Evolutionary conservation across 1,140 invertebrate species (phyloP), one percentile per base, ranked within the genome.

Genomic region (Nautilus pompilius): DNA sequence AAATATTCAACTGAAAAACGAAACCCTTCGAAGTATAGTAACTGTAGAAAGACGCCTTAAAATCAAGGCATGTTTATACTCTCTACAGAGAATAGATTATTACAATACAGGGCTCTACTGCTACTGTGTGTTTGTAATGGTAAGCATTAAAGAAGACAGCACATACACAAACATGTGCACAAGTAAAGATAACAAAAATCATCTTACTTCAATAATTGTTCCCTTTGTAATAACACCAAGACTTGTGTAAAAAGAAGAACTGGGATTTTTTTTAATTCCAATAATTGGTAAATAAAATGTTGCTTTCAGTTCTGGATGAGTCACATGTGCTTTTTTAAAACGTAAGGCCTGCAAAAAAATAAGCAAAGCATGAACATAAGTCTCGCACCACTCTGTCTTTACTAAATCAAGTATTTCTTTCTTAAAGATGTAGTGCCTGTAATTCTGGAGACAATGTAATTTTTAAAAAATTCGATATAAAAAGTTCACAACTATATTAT

Each of bases 181-280:
- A 46, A 46, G 24, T 20, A 46, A 46, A 13, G 3, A 46, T 3
- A 46, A 46, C n/a, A 46, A 46, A 46, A 46, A 60, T 51, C 6
- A 29, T 33, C 55, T 51, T 67, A 83, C 81, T 71, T 83, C 82
- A 59, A 84, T 80, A 22, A 84, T 66, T 29, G 82, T 84, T 70
- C 82, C 82, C 84, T 99, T 99, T 0, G 98, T 99, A 33, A 99
- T 98, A 1, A 99, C 96, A 26, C 98, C 98, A 48, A 99, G 85
- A 62, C 89, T 91, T 30, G 98, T 99, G 77, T 95, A 99, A 90
- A 99, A 94, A 5, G 93, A 87, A 0, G 96, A 99, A 77, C 90
- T 98, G 0, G 98, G 98, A 85, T 99, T 99, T 78, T 98, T 99
- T 83, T 99, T 99, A 0, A 99, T 98, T 1, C 96, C 96, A 81